Evolutionary conservation across 1,140 invertebrate genomes (phyloP).

Genomic region (Ruditapes philippinarum): DNA sequence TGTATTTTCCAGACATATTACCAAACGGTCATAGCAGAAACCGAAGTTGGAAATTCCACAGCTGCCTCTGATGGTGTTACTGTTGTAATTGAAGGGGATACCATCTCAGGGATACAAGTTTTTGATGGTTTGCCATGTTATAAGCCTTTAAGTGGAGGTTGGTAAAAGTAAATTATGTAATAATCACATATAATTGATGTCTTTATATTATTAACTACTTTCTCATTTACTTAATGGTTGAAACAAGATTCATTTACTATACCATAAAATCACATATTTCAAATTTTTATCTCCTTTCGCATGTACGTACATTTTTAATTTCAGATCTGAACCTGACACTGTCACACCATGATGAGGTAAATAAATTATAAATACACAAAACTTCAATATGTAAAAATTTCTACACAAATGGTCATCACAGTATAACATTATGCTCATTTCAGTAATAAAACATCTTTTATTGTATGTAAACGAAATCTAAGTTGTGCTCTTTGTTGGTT

Average conservation of each 20-base stretch:
- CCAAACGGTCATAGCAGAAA: background rate
- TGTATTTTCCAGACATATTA: constrained; percentile 35
- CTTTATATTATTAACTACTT: too few relatives aligned
- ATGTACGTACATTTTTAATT: background rate
- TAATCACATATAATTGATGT: too few relatives aligned
- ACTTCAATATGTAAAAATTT: too few relatives aligned
- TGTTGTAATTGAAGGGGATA: constrained; percentile 8
- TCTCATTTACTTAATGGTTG: too few relatives aligned
- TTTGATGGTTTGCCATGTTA: background rate
- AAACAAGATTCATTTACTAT: too few relatives aligned
- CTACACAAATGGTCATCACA: too few relatives aligned
- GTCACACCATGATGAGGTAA: constrained; percentile 16
- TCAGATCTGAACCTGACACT: background rate
- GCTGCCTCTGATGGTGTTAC: constrained; percentile 59
- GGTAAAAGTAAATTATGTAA: too few relatives aligned
- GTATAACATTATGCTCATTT: too few relatives aligned
- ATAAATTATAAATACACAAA: background rate
- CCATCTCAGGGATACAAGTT: background rate
- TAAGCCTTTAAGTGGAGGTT: background rate
- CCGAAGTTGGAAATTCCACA: background rate
- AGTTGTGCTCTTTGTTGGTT: background rate
- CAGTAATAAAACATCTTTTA: too few relatives aligned
- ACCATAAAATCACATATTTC: too few relatives aligned
- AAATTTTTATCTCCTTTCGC: too few relatives aligned
- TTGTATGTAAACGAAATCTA: background rate